Base-by-base conservation (phyloP, 2,888 invertebrate genomes). In the Drosophila formosana region DNA sequence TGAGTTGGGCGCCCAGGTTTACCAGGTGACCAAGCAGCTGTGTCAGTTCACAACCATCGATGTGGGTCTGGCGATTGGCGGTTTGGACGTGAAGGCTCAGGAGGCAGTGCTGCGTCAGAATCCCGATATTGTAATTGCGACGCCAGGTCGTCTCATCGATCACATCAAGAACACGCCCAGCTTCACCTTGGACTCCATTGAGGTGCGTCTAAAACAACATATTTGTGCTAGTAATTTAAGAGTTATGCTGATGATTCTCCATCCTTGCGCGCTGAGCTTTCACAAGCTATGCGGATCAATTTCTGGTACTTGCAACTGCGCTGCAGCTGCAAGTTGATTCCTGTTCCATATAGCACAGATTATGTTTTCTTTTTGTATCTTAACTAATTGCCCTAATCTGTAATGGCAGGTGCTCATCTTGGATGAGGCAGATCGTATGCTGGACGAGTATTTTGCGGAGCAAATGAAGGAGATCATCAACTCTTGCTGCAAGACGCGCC, bases 401-500 rank as follows among this genome's bases (percentile, higher is more conserved):
- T 18, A 13, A n/a, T 49, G 67, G 4, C 32, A 93, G 93, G 93
- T 93, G 0, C 90, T 95, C 1, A 95, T 95, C 2, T 90, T 95
- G 7, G 95, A 95, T 75, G 95, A 95, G 86, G 95, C 95, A 25
- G 95, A 95, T 92, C 94, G 98, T 82, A 99, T 99, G 98, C 92
- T 99, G 76, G 99, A 99, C 92, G 99, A 99, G 91, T 98, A 98
- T 92, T 99, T 99, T 93, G 98, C 98, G 0, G 98, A 99, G 80
- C 99, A 99, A 92, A 98, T 99, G 98, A 99, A 98, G 90, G 98
- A 99, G 93, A 97, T 99, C 85, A 97, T 99, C 53, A 95, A 96
- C 18, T 96, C 98, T 84, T 99, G 99, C 92, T 95, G 98, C 0
- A 94, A 95, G 64, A 97, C 96, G 13, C 94, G 99, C 8, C 99